Conservation (phyloP, 2,888 invertebrate genomes). For the Idaea dimidiata region DNA sequence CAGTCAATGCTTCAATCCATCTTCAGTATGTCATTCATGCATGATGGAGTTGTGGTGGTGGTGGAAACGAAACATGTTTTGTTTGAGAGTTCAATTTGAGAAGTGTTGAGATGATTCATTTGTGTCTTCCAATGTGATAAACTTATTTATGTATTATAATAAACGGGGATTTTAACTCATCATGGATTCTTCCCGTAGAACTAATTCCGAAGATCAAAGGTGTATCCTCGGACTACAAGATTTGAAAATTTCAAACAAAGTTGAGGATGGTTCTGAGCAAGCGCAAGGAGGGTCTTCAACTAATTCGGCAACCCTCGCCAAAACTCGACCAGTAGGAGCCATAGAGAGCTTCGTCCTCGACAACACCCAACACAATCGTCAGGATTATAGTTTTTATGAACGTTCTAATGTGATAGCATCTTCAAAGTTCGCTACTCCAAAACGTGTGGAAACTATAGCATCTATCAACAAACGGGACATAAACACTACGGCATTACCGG, state of each 20-base stretch:
- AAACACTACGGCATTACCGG: slow-evolving; percentile 61
- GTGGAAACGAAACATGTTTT: slow-evolving; percentile 31
- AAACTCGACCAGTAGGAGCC: slow-evolving; percentile 82
- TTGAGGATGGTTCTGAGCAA: slow-evolving; percentile 75
- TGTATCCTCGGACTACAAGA: slow-evolving; percentile 75
- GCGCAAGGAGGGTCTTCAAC: slow-evolving; percentile 68
- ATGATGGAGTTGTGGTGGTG: slow-evolving; percentile 4
- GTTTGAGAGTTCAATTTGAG: slow-evolving; percentile 40
- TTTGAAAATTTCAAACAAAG: slow-evolving; percentile 76
- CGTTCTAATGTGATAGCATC: slow-evolving; percentile 88
- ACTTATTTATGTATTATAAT: slow-evolving; percentile 10
- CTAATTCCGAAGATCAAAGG: slow-evolving; percentile 67
- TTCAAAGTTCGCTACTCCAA: slow-evolving; percentile 89
- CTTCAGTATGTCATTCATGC: not conserved
- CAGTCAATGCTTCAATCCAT: not conserved
- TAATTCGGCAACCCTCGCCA: slow-evolving; percentile 61
- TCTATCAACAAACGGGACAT: slow-evolving; percentile 69
- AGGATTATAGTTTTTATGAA: slow-evolving; percentile 81
- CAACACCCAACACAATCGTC: slow-evolving; percentile 67
- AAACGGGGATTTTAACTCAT: not conserved
- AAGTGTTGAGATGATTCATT: slow-evolving; percentile 57
- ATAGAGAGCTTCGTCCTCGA: slow-evolving; percentile 84
- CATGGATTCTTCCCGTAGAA: slow-evolving; percentile 72
- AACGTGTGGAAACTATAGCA: slow-evolving; percentile 84
- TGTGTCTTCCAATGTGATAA: slow-evolving; percentile 34